A percentile compares a stretch with the other conserved stretches of the same genome.
These are phyloP conservation scores for Scolopax mira DNA, from an alignment of 2,113 vertebrate genomes.

Conservation along the genomic window DNA sequence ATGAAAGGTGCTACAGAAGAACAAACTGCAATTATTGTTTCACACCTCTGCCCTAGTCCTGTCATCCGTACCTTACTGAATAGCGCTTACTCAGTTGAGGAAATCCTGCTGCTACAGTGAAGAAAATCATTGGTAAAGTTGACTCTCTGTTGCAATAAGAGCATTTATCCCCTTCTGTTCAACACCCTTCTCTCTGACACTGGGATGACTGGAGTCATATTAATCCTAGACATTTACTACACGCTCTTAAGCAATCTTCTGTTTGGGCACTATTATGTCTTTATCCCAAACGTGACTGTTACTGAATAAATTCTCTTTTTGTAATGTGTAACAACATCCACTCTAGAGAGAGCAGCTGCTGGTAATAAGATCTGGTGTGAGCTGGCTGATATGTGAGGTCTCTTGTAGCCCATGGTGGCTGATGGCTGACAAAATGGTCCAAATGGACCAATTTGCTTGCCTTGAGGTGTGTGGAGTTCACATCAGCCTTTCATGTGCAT, in stretches of 20 bases:
- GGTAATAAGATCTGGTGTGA: not conserved
- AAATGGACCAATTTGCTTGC: not conserved
- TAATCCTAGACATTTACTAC: not conserved
- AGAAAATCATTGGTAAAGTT: constrained; percentile 29
- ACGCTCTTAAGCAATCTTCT: not conserved
- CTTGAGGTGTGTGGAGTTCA: not conserved
- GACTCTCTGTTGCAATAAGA: constrained; percentile 6
- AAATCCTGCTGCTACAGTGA: constrained; percentile 17
- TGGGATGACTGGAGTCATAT: not conserved
- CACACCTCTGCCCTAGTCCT: constrained; percentile 51
- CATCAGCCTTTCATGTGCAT: not conserved
- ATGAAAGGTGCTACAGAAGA: constrained; percentile 54
- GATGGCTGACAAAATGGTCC: not conserved
- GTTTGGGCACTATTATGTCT: not conserved
- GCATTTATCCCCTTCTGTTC: constrained; percentile 27
- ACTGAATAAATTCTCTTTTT: not conserved
- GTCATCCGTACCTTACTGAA: constrained; percentile 33
- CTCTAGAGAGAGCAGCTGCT: not conserved
- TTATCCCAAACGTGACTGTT: not conserved
- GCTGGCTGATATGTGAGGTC: not conserved
- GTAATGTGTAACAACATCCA: not conserved
- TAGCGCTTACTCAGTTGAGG: constrained; percentile 26
- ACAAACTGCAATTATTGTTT: constrained; percentile 59
- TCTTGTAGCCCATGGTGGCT: not conserved
- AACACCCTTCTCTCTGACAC: not conserved